A percentile compares a stretch with the other conserved stretches of the same genome.
Evolutionary conservation across 2,888 invertebrate genomes (phyloP).

Genomic region (Hermaeophaga mercurialis): DNA sequence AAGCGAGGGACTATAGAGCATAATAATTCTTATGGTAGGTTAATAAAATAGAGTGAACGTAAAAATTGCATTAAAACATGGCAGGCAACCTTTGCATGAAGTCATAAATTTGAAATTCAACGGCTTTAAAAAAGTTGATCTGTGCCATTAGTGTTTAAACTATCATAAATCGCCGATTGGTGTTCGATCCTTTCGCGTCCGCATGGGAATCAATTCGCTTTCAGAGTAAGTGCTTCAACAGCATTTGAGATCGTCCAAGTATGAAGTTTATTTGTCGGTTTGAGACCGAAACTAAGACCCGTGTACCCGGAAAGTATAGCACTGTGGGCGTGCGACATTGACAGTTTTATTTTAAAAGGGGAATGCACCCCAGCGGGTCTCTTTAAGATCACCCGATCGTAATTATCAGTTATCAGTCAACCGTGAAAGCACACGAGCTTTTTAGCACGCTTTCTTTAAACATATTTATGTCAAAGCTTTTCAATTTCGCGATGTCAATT

Average conservation of each 20-base stretch:
- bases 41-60: conserved; percentile 52
- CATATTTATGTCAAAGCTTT: conserved; percentile 58
- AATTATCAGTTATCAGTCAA: conserved; percentile 58
- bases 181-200: conserved; percentile 50
- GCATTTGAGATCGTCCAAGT: conserved; percentile 54
- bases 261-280: conserved; percentile 57
- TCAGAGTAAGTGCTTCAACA: conserved; percentile 55
- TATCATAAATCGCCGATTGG: conserved; percentile 57
- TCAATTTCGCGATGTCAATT: conserved; percentile 54
- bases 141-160: conserved; percentile 54
- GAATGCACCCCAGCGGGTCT: conserved; percentile 50
- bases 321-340: conserved; percentile 56
- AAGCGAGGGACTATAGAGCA: conserved; percentile 32
- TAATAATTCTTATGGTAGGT: conserved; percentile 44
- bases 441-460: conserved; percentile 57
- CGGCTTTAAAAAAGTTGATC: conserved; percentile 49
- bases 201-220: conserved; percentile 50
- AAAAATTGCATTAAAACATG: conserved; percentile 51
- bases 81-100: conserved; percentile 46
- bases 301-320: conserved; percentile 48
- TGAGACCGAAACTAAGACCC: conserved; percentile 21
- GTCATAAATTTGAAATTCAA: conserved; percentile 51
- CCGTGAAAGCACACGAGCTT: conserved; percentile 56
- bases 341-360: conserved; percentile 56
- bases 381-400: conserved; percentile 59